Evolutionary conservation across 2,113 vertebrate species (phyloP).

Genomic region (Megaleporinus macrocephalus): DNA sequence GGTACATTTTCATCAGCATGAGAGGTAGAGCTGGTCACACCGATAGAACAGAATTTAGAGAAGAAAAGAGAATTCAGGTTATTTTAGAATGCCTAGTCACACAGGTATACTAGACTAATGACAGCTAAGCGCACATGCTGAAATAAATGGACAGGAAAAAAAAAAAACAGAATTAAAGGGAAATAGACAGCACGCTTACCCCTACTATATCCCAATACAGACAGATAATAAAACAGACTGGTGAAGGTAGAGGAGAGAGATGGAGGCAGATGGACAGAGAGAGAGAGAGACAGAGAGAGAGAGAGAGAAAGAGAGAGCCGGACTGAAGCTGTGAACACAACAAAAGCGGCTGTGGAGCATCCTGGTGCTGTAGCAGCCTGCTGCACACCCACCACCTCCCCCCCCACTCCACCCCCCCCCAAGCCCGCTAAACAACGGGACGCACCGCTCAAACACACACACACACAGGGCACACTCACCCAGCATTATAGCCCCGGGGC

Average conservation of each 20-base stretch:
- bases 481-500: slow-evolving; percentile 48
- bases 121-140: slow-evolving; percentile 8
- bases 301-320: slow-evolving; percentile 42
- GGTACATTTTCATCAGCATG: too few relatives aligned
- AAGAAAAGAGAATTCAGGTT: neutral
- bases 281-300: slow-evolving; percentile 36
- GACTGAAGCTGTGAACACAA: slow-evolving; percentile 68
- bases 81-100: neutral
- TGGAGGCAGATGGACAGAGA: slow-evolving; percentile 35
- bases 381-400: slow-evolving; percentile 61
- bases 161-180: neutral
- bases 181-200: slow-evolving; percentile 27
- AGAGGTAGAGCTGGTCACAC: too few relatives aligned
- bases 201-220: slow-evolving; percentile 22
- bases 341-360: slow-evolving; percentile 71
- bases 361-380: slow-evolving; percentile 53
- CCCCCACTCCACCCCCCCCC: slow-evolving; percentile 75
- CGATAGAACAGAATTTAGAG: too few relatives aligned
- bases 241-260: slow-evolving; percentile 27
- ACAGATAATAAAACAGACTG: slow-evolving; percentile 12
- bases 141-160: neutral
- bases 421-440: slow-evolving; percentile 75
- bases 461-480: slow-evolving; percentile 56
- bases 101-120: neutral
- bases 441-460: slow-evolving; percentile 60